Evolutionary conservation across 2,797 vertebrate species (phyloP).

Genomic region (Sebastes glaucus): DNA sequence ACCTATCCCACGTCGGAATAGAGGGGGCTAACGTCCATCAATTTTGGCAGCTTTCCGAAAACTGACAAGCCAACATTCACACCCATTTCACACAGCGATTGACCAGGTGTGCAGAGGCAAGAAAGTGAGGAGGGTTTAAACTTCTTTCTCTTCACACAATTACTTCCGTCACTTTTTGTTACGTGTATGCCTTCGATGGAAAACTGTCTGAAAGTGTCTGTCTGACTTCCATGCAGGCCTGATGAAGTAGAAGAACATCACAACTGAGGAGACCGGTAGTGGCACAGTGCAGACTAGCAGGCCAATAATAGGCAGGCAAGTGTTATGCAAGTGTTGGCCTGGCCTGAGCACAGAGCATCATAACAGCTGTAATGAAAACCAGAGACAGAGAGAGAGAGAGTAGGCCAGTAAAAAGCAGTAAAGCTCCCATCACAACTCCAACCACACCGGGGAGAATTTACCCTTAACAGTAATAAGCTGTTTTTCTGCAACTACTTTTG

Average conservation of each 20-base stretch:
- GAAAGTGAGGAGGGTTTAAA: not conserved
- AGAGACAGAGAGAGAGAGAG: slow-evolving; percentile 51
- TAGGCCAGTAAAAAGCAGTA: slow-evolving; percentile 32
- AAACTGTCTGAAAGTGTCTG: not conserved
- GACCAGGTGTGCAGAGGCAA: not conserved
- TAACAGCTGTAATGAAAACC: slow-evolving; percentile 74
- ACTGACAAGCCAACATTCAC: not conserved
- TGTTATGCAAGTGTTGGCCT: slow-evolving; percentile 64
- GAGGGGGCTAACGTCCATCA: not conserved
- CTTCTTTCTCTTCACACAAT: not conserved
- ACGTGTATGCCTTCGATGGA: not conserved
- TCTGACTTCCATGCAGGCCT: not conserved
- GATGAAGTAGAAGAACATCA: slow-evolving; percentile 1
- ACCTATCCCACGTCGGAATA: not conserved
- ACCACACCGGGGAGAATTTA: slow-evolving; percentile 12
- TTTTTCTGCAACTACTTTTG: slow-evolving; percentile 37
- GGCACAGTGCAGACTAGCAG: slow-evolving; percentile 36
- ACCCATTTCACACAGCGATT: not conserved
- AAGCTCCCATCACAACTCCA: slow-evolving; percentile 28
- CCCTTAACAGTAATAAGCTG: slow-evolving; percentile 15
- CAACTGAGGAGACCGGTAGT: not conserved
- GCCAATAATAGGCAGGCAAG: slow-evolving; percentile 45
- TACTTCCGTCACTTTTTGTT: not conserved
- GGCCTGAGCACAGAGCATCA: slow-evolving; percentile 57
- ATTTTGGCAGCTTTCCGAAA: not conserved